Conservation (phyloP, 2,797 vertebrate genomes). For the Sebastes hopkinsi region DNA sequence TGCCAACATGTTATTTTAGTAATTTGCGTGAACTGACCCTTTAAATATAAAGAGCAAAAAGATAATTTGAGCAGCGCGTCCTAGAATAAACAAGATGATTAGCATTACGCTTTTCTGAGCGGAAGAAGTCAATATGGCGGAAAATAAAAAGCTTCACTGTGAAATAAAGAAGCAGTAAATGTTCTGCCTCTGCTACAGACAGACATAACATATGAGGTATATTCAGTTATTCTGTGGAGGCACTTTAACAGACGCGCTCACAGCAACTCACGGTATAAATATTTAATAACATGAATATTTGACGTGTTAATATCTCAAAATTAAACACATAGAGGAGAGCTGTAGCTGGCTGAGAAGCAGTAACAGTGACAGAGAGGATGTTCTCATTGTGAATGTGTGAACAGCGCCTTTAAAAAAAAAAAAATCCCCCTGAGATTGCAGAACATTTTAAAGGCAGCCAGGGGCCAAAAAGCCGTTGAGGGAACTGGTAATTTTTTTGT, state of each 20-base stretch:
- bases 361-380: slow-evolving; percentile 22
- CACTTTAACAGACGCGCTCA: slow-evolving; percentile 24
- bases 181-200: background rate
- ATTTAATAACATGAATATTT: slow-evolving; percentile 43
- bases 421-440: slow-evolving; percentile 16
- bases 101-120: background rate
- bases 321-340: background rate
- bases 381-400: slow-evolving; percentile 46
- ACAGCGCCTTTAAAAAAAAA: slow-evolving; percentile 23
- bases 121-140: slow-evolving; percentile 1
- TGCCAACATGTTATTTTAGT: background rate
- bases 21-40: slow-evolving; percentile 9
- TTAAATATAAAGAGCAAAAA: slow-evolving; percentile 4
- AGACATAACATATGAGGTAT: background rate
- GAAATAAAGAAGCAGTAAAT: slow-evolving; percentile 12
- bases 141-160: slow-evolving; percentile 5
- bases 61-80: background rate
- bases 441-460: slow-evolving; percentile 53
- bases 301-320: slow-evolving; percentile 26
- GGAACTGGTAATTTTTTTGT: slow-evolving; percentile 38
- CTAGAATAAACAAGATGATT: slow-evolving; percentile 21
- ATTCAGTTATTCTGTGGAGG: slow-evolving; percentile 6
- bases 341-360: background rate
- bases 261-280: slow-evolving; percentile 27
- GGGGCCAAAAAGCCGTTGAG: slow-evolving; percentile 32